Conservation (phyloP, 2,888 invertebrate genomes). For the Dryobotodes eremita region DNA sequence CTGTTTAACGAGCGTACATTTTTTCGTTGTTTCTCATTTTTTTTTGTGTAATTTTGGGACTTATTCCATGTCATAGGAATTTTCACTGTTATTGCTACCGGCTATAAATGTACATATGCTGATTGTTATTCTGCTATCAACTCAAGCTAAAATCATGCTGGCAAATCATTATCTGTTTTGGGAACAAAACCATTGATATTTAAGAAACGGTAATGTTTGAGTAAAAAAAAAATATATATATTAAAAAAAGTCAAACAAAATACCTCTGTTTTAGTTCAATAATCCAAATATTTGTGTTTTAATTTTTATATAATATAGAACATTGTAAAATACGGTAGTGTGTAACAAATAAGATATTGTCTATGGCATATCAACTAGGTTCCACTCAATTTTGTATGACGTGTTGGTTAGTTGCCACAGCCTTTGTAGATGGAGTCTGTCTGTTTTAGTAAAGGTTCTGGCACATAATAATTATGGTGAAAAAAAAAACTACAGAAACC, state of each 20-base stretch:
- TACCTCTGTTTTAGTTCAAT: constrained; percentile 71
- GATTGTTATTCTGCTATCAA: constrained; percentile 58
- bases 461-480: background rate
- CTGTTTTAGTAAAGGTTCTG: background rate
- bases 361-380: constrained; percentile 88
- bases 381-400: constrained; percentile 77
- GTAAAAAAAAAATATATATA: constrained; percentile 40
- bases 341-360: constrained; percentile 79
- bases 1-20: background rate
- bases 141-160: constrained; percentile 71
- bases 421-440: background rate
- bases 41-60: constrained; percentile 15
- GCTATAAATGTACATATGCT: constrained; percentile 68
- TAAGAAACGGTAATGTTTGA: constrained; percentile 57
- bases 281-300: constrained; percentile 73
- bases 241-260: constrained; percentile 64
- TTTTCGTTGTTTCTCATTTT: too few species aligned
- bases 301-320: constrained; percentile 68
- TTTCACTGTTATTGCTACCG: constrained; percentile 72
- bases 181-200: constrained; percentile 82
- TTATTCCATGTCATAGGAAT: constrained; percentile 73
- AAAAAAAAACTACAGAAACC: background rate
- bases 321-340: constrained; percentile 73
- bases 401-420: constrained; percentile 45
- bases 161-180: constrained; percentile 83